Evolutionary conservation across 2,888 invertebrate species (phyloP), one percentile per base, ranked within the genome.

Genomic region (Hyppa rectilinea): DNA sequence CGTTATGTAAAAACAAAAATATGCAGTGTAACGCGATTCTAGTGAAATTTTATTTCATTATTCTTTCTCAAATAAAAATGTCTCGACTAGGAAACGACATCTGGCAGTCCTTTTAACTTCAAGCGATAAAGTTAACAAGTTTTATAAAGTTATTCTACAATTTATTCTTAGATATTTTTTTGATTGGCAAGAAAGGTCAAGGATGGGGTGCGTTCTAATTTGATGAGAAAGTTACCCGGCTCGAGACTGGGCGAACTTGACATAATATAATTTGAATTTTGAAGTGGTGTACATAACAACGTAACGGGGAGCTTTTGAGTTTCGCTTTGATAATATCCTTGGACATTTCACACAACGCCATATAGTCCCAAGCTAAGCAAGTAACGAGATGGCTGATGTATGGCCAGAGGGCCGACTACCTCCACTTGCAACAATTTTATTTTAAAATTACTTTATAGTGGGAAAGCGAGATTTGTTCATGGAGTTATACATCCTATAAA

Each of bases 71-170:
- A 55, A 62, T 68, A 55, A 59, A 67, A 69, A 56, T 60, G 34
- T 43, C n/a, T n/a, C 34, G 38, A 23, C 77, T 62, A 59, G 55
- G 47, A 66, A 59, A 60, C 59, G 72, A 52, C 71, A 59, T 71
- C 78, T 60, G 50, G n/a, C 10, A 14, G 14, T 49, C 59, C 40
- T 66, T 65, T 38, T 38, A 82, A 60, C 55, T 71, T 78, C 23
- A 38, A 62, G 50, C 20, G 73, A 43, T 58, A 66, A 82, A 63
- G 66, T 67, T 78, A 78, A 78, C 82, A 71, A 71, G 78, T 55
- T 78, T 78, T 71, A 63, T 43, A 62, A 78, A 82, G 50, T 78
- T 71, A 10, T 36, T 31, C 36, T 26, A 71, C 65, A 50, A 50
- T 78, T 81, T 62, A 45, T 69, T 69, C 52, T 20, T 0, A 58